A percentile compares a stretch with the other conserved stretches of the same genome.
phyloP scores from a whole-genome alignment of 2,797 vertebrate species.

The Ibycter americanus region DNA sequence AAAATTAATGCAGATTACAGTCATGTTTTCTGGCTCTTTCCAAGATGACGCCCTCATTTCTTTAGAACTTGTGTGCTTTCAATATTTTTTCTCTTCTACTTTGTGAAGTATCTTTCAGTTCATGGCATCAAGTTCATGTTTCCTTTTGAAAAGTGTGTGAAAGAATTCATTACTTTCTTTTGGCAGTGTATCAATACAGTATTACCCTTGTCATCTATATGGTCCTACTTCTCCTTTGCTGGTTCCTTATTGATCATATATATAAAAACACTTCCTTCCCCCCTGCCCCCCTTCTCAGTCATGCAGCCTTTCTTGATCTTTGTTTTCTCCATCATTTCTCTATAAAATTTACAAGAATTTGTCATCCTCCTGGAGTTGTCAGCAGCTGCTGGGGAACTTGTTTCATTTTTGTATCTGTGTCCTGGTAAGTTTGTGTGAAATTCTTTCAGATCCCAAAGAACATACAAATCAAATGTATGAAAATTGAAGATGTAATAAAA shows the following conservation, averaged over 20 bases:
- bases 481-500: not conserved
- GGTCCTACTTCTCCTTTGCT: not conserved
- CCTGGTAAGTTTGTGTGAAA: not conserved
- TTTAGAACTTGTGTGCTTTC: not conserved
- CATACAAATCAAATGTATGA: not conserved
- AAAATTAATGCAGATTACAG: not conserved
- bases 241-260: not conserved
- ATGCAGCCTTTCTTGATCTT: not conserved
- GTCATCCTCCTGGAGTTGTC: not conserved
- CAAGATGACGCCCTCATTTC: not conserved
- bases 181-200: not conserved
- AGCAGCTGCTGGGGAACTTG: not conserved
- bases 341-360: not conserved
- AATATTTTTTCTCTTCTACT: not conserved
- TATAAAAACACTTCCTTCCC: not conserved
- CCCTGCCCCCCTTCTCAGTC: not conserved
- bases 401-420: not conserved
- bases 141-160: not conserved
- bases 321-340: not conserved
- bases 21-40: not conserved
- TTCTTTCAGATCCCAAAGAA: not conserved
- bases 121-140: not conserved
- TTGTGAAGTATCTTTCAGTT: not conserved
- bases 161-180: conserved; percentile 29
- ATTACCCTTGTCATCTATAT: not conserved